Base-by-base conservation (phyloP, 2,888 invertebrate species). In the Platynereis dumerilii region DNA sequence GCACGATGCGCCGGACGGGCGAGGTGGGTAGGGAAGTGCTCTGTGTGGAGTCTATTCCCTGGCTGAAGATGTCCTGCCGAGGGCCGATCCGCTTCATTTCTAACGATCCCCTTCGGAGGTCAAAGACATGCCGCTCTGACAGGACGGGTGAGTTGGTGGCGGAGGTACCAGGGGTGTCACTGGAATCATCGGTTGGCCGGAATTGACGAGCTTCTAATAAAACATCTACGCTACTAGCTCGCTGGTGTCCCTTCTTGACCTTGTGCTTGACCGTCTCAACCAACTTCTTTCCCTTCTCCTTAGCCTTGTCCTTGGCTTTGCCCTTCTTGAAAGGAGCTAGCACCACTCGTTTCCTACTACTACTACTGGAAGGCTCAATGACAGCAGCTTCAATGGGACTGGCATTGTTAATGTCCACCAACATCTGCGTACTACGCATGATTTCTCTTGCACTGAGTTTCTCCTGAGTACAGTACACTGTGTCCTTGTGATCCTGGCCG, bases 21-120 rank as follows among this genome's bases (percentile, higher is more conserved):
- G 81, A 80, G 12, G 79, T 73, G 15, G 82, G 82, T 15, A 82
- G 67, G 20, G 82, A 82, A 24, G 79, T 72, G 68, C 79, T 80
- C 45, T 77, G 77, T 2, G 63, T 22, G 1, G 34, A 44, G 26
- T 53, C 61, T 1, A 39, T 26, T n/a, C 56, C 62, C 17, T 62
- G 44, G n/a, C 42, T 29, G 57, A 24, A 55, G 15, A 52, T 39
- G 10, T 61, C 59, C 2, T 52, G 48, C 22, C 58, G 27, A 7
- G 72, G 57, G 27, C 28, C 56, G 15, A 63, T 64, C 64, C 7
- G 66, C 54, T 62, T 84, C 83, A 60, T 42, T 12, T 65, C 65
- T 2, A 65, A 59, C 10, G 65, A 65, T 5, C 60, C 60, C 10
- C 65, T 29, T 2, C 64, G 64, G 26, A 44, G 39, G 34, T 56